Conservation (phyloP, 1,140 invertebrate species). For the Drosophila elegans region DNA sequence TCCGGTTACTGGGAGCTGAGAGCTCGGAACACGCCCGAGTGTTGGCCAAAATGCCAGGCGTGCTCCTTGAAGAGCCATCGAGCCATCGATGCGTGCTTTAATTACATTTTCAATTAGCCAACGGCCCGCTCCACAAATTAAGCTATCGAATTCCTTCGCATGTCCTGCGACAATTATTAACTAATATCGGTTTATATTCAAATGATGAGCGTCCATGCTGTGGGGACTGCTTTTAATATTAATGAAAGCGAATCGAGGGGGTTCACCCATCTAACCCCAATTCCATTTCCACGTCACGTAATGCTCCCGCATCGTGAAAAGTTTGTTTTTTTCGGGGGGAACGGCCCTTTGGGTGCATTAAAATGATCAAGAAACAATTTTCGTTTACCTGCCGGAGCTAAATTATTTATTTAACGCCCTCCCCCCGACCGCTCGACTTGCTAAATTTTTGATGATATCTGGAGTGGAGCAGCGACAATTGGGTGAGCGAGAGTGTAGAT, state of each 20-base stretch:
- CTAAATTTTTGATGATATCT: slow-evolving; percentile 76
- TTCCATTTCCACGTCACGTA: slow-evolving; percentile 69
- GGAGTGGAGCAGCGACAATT: slow-evolving; percentile 53
- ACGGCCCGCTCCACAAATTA: slow-evolving; percentile 64
- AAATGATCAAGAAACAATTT: slow-evolving; percentile 84
- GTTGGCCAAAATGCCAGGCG: slow-evolving; percentile 55
- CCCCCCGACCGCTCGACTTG: slow-evolving; percentile 32
- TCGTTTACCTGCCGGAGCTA: slow-evolving; percentile 71
- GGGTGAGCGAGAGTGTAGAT: slow-evolving; percentile 45
- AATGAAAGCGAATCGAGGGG: slow-evolving; percentile 61
- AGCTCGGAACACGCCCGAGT: slow-evolving; percentile 33
- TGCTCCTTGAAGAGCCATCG: slow-evolving; percentile 43
- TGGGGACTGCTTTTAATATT: slow-evolving; percentile 68
- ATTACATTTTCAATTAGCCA: slow-evolving; percentile 83
- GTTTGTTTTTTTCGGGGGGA: slow-evolving; percentile 35
- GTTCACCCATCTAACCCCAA: slow-evolving; percentile 37
- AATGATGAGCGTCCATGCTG: slow-evolving; percentile 63
- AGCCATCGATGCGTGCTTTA: slow-evolving; percentile 73
- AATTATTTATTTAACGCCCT: slow-evolving; percentile 78
- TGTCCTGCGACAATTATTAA: slow-evolving; percentile 83
- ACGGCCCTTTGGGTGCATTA: slow-evolving; percentile 77
- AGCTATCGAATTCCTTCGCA: slow-evolving; percentile 81
- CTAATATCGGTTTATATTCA: slow-evolving; percentile 81
- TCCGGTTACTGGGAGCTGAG: slow-evolving; percentile 67
- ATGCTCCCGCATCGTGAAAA: slow-evolving; percentile 59